Percentiles rank a stretch among this genome's conserved stretches.
These are phyloP conservation scores for Blennius ocellaris DNA, from an alignment of 2,113 vertebrate species.

Conservation along the genomic window DNA sequence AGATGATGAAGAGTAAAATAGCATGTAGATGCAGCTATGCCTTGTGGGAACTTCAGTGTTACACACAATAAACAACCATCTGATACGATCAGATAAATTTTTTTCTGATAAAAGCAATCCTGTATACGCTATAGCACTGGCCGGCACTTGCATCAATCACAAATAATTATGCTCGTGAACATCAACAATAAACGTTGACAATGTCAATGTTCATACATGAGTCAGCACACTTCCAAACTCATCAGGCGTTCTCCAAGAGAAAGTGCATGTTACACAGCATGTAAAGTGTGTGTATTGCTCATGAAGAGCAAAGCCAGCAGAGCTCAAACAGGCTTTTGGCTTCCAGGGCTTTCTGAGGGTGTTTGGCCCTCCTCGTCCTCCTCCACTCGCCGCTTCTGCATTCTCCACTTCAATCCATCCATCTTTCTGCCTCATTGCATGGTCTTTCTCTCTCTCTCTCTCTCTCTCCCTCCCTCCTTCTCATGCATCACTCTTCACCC, in stretches of 20 bases:
- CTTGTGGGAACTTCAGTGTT: constrained; percentile 22
- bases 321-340: constrained; percentile 33
- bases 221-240: neutral
- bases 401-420: constrained; percentile 42
- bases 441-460: constrained; percentile 20
- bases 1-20: too few species aligned
- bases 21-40: constrained; percentile 20
- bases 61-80: constrained; percentile 28
- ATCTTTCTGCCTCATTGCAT: constrained; percentile 45
- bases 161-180: constrained; percentile 22
- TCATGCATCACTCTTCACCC: constrained; percentile 31
- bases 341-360: constrained; percentile 24
- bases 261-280: neutral
- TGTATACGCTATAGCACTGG: constrained; percentile 1
- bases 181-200: constrained; percentile 6
- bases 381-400: neutral
- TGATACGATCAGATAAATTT: neutral
- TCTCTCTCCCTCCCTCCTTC: too few species aligned
- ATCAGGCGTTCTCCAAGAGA: neutral
- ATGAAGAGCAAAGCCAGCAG: neutral
- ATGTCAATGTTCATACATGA: constrained; percentile 26
- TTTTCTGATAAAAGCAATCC: too few species aligned
- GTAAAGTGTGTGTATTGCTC: constrained; percentile 5
- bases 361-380: constrained; percentile 6
- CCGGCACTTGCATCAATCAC: constrained; percentile 18